Conservation (phyloP, 2,797 vertebrate species). For the Pyrocephalus nanus region DNA sequence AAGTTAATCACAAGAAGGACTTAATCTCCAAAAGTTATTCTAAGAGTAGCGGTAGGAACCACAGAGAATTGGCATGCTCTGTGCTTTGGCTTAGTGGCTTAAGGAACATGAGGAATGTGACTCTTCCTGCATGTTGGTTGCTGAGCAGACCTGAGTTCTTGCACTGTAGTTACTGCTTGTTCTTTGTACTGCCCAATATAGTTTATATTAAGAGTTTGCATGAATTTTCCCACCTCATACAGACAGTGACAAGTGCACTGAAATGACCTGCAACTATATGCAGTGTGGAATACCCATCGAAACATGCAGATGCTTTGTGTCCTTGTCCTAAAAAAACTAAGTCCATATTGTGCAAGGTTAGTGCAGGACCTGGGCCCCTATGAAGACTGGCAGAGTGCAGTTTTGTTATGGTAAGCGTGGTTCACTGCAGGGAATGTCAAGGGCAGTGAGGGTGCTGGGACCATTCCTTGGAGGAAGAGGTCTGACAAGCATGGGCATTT, state of each 20-base stretch:
- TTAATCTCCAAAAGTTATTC: not conserved
- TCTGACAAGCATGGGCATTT: not conserved
- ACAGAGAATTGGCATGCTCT: not conserved
- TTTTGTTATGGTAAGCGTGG: not conserved
- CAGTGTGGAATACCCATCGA: not conserved
- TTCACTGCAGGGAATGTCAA: not conserved
- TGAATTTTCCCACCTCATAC: not conserved
- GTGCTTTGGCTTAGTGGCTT: not conserved
- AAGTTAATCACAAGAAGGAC: not conserved
- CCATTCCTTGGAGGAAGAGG: not conserved
- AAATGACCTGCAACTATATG: not conserved
- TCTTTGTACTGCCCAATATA: not conserved
- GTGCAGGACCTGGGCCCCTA: not conserved
- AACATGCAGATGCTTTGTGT: not conserved
- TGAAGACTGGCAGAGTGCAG: not conserved
- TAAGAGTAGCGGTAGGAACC: not conserved
- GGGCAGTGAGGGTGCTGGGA: not conserved
- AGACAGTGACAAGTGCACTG: not conserved
- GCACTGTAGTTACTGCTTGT: not conserved
- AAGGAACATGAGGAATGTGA: not conserved
- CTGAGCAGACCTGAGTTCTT: not conserved
- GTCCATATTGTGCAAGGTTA: rapidly evolving
- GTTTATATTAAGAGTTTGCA: not conserved
- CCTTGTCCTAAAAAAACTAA: not conserved
- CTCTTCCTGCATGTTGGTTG: not conserved